Evolutionary conservation across 1,140 invertebrate species (phyloP).

Genomic region (Leptopilina boulardi): DNA sequence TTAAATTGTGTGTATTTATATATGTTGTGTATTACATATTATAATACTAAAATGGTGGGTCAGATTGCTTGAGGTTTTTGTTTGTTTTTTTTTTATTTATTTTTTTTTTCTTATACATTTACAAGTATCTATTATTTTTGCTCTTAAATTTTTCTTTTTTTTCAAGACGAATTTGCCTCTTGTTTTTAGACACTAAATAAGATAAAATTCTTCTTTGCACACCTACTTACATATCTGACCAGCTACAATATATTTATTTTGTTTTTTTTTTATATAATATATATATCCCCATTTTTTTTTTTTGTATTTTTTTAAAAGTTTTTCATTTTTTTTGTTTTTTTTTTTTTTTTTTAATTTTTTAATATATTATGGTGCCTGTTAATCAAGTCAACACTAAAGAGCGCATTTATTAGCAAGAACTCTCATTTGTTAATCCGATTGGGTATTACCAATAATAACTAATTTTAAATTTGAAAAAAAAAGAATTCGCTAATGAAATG

Average conservation of each 20-base stretch:
- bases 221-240: conserved; percentile 56
- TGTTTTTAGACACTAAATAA: conserved; percentile 38
- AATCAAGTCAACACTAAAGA: conserved; percentile 68
- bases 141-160: conserved; percentile 21
- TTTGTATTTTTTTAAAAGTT: conserved; percentile 52
- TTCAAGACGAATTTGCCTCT: conserved; percentile 29
- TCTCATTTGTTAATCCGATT: conserved; percentile 66
- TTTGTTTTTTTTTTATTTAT: too few species aligned
- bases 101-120: conserved; percentile 49
- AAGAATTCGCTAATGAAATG: conserved; percentile 33
- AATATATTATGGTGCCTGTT: conserved; percentile 57
- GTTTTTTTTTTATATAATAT: too few species aligned
- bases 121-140: conserved; percentile 45
- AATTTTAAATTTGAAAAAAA: conserved; percentile 36
- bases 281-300: conserved; percentile 49
- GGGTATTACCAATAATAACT: conserved; percentile 50
- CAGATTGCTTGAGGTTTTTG: conserved; percentile 29
- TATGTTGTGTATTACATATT: conserved; percentile 47
- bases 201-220: conserved; percentile 41
- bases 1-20: conserved; percentile 29
- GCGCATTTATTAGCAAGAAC: conserved; percentile 66
- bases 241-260: conserved; percentile 56
- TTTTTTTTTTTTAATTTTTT: conserved; percentile 45
- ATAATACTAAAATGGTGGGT: conserved; percentile 18
- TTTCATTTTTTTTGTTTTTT: conserved; percentile 56